Conservation (phyloP, 2,888 invertebrate species). For the Podabrus alpinus region DNA sequence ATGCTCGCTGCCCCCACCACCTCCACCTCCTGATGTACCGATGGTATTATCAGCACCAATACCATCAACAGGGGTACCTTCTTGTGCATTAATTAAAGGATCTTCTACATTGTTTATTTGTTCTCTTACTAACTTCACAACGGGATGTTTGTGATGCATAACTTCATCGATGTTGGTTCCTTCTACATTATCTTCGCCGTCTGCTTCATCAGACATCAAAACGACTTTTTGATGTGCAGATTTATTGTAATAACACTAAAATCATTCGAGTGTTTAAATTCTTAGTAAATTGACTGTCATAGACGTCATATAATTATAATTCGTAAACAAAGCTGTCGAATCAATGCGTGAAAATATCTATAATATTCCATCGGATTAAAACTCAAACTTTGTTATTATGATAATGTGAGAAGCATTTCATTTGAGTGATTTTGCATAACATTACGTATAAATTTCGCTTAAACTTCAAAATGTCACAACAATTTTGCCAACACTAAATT, state of each 20-base stretch:
- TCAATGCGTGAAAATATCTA: background rate
- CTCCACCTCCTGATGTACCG: background rate
- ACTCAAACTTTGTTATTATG: background rate
- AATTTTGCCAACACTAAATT: background rate
- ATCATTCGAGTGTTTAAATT: background rate
- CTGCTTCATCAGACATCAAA: slow-evolving; percentile 6
- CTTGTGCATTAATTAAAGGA: background rate
- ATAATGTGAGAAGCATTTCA: background rate
- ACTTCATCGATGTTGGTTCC: background rate
- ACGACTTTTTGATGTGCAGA: background rate
- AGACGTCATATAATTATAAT: slow-evolving; percentile 5
- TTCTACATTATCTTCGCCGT: background rate
- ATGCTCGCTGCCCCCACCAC: background rate
- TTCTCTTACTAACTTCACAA: slow-evolving; percentile 24
- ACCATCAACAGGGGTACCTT: background rate
- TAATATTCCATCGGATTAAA: background rate
- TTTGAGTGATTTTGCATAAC: background rate
- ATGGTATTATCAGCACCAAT: background rate
- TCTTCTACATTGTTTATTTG: slow-evolving; percentile 22
- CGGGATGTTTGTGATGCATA: slow-evolving; percentile 30
- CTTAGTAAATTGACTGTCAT: background rate
- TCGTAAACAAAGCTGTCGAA: slow-evolving; percentile 6
- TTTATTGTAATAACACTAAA: background rate
- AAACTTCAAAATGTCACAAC: background rate
- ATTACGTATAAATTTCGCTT: background rate